A percentile compares a stretch with the other conserved stretches of the same genome.
phyloP scores from a whole-genome alignment of 2,888 invertebrate species.

The Nephrotoma guestfalica region DNA sequence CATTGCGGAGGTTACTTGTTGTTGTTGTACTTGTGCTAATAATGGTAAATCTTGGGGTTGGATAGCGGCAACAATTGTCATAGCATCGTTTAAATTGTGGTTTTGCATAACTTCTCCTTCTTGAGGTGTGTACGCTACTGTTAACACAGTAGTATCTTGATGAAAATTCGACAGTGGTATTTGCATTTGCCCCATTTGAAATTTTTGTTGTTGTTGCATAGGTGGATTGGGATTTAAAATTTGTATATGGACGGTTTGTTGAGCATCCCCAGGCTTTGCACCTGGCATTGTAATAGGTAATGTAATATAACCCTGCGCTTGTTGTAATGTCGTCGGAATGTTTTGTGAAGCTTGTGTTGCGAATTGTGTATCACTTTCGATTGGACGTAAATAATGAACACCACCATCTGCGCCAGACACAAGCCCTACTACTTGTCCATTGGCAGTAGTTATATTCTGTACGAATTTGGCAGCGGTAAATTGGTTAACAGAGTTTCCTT shows the following conservation, averaged over 20 bases:
- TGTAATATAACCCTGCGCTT: slow-evolving; percentile 54
- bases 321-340: slow-evolving; percentile 13
- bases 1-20: neutral
- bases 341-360: slow-evolving; percentile 18
- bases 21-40: slow-evolving; percentile 26
- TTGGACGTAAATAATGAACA: slow-evolving; percentile 56
- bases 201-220: slow-evolving; percentile 42
- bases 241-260: slow-evolving; percentile 65
- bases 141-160: slow-evolving; percentile 59
- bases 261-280: slow-evolving; percentile 57
- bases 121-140: slow-evolving; percentile 56
- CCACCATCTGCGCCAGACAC: slow-evolving; percentile 55
- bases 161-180: slow-evolving; percentile 62
- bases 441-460: slow-evolving; percentile 51
- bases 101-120: slow-evolving; percentile 44
- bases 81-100: slow-evolving; percentile 36
- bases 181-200: slow-evolving; percentile 54
- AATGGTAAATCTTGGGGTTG: slow-evolving; percentile 57
- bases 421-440: slow-evolving; percentile 54
- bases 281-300: slow-evolving; percentile 65
- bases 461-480: slow-evolving; percentile 52
- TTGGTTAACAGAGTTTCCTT: slow-evolving; percentile 43
- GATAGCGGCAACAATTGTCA: slow-evolving; percentile 52
- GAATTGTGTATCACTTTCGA: slow-evolving; percentile 35
- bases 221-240: slow-evolving; percentile 35